Base-by-base conservation (phyloP, 2,888 invertebrate species). In the Spilosoma lubricipeda region DNA sequence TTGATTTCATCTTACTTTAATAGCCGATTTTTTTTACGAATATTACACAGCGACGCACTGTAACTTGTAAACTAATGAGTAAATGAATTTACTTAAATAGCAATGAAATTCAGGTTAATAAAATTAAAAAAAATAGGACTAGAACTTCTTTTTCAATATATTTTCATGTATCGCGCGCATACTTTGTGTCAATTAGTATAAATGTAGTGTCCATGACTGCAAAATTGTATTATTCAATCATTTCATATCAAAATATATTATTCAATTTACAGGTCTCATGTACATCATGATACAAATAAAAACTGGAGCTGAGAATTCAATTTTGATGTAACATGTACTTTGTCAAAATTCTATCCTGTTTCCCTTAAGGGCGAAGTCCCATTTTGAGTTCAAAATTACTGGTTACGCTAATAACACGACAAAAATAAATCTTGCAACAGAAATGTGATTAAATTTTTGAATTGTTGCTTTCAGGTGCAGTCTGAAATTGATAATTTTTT, bases 371-470 rank as follows among this genome's bases (percentile, higher is more conserved):
- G 3, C n/a, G 45, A 56, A 72, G 56, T 76, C 59, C 76, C 27
- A 77, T 56, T 77, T 80, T 69, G 27, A 65, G 20, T 68, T 30
- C 15, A 39, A 69, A 73, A 72, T 79, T n/a, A 42, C 2, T 76
- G 71, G 82, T 13, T 73, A 76, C 77, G n/a, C n/a, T n/a, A n/a
- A n/a, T n/a, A n/a, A n/a, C n/a, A n/a, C n/a, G n/a, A n/a, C n/a
- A n/a, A n/a, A n/a, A n/a, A n/a, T n/a, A n/a, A n/a, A n/a, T n/a
- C n/a, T 73, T 69, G 52, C 23, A 72, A 74, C 71, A 72, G 73
- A 76, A 81, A 80, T 79, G 80, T 79, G 77, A 82, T 84, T 81
- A 84, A 82, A 77, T 80, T 77, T n/a, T n/a, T n/a, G 78, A 84
- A 77, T 80, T 75, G 75, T 78, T 80, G 74, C 80, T 78, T 69